A percentile compares a stretch with the other conserved stretches of the same genome.
These are phyloP conservation scores for Ivindomyrus marchei DNA, from an alignment of 2,113 vertebrate species.

Conservation along the genomic window DNA sequence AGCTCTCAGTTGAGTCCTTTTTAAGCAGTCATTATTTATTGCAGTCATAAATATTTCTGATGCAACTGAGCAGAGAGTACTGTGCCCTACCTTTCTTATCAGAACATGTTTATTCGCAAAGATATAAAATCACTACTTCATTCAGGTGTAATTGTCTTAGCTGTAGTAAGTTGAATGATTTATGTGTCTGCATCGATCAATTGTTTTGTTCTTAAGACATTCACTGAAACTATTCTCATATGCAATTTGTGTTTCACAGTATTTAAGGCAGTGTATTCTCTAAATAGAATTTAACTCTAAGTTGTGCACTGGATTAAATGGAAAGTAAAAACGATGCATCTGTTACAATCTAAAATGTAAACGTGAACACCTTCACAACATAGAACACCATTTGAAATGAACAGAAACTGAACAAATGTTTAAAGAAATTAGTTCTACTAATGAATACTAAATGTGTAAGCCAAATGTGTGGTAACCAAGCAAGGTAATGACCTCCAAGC, in stretches of 20 bases:
- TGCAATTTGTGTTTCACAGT: neutral
- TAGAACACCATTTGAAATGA: neutral
- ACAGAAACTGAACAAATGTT: neutral
- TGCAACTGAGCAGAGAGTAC: neutral
- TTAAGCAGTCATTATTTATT: neutral
- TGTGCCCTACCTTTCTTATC: neutral
- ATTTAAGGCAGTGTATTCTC: neutral
- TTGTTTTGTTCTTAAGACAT: neutral
- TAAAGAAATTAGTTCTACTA: neutral
- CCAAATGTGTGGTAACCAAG: neutral
- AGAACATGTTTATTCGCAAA: neutral
- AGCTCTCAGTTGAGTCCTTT: neutral
- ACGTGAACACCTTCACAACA: neutral
- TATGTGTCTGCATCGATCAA: neutral
- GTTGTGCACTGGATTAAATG: neutral
- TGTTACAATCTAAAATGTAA: neutral
- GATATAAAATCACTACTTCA: neutral
- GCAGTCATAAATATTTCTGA: neutral
- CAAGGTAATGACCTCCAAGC: neutral
- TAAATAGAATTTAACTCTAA: neutral
- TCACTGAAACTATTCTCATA: neutral
- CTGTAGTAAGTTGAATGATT: neutral
- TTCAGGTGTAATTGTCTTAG: neutral
- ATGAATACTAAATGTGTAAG: neutral
- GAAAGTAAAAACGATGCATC: neutral